Evolutionary conservation across 2,888 invertebrate genomes (phyloP).

Genomic region (Oscheius sp.): DNA sequence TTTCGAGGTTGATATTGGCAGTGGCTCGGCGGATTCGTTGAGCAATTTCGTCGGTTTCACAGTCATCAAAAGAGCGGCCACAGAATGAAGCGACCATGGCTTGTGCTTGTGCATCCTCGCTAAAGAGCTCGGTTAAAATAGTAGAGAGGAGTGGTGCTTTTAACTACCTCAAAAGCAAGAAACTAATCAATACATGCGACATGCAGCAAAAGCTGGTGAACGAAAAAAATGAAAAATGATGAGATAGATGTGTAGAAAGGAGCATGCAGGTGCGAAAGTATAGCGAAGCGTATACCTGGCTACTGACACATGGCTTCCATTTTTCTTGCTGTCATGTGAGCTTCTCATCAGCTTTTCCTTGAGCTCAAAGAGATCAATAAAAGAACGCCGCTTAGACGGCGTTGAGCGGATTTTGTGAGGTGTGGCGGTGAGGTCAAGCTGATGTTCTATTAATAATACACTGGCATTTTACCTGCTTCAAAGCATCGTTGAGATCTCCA

Average conservation of each 20-base stretch:
- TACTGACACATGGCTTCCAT: constrained; percentile 68
- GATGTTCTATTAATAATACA: too few relatives aligned
- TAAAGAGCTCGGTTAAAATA: constrained; percentile 43
- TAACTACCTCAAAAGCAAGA: not conserved
- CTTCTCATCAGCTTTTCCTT: constrained; percentile 66
- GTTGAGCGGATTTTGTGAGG: constrained; percentile 70
- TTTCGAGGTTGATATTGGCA: constrained; percentile 70
- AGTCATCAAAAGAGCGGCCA: constrained; percentile 70
- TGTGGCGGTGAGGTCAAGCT: constrained; percentile 70
- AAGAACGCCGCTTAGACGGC: constrained; percentile 68
- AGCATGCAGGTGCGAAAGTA: constrained; percentile 31
- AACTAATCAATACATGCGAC: constrained; percentile 11
- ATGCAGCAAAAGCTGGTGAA: constrained; percentile 24
- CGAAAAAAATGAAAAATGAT: constrained; percentile 1
- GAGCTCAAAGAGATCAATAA: constrained; percentile 69
- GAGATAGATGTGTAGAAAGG: constrained; percentile 3
- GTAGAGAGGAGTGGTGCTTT: not conserved
- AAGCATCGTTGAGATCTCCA: constrained; percentile 69
- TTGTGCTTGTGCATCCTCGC: constrained; percentile 70
- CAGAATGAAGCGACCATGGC: constrained; percentile 71
- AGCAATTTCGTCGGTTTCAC: constrained; percentile 70
- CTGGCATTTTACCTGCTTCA: constrained; percentile 68
- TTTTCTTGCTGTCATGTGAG: constrained; percentile 58
- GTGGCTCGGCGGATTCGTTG: constrained; percentile 70
- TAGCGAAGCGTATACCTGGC: constrained; percentile 60